Conservation (phyloP, 2,888 invertebrate genomes). For the Drosophila vallismaia region DNA sequence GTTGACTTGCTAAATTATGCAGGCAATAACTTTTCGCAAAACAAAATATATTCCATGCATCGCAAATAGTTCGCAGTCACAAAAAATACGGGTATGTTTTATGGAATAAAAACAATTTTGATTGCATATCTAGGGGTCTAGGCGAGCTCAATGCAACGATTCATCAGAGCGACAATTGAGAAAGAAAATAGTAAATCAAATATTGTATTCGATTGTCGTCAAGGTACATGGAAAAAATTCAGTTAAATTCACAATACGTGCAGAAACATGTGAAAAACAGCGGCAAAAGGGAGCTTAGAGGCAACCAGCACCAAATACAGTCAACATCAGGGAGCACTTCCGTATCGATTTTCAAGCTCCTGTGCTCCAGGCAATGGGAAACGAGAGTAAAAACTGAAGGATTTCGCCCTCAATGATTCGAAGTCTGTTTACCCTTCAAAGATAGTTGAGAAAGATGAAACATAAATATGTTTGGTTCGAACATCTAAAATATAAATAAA, state of each 20-base stretch:
- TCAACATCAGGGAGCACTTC: constrained; percentile 32
- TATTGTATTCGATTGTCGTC: constrained; percentile 59
- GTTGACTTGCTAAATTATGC: constrained; percentile 51
- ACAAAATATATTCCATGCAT: constrained; percentile 74
- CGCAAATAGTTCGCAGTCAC: constrained; percentile 47
- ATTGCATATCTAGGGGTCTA: constrained; percentile 26
- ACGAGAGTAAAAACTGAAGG: not conserved
- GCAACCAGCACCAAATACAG: constrained; percentile 14
- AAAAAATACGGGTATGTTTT: constrained; percentile 15
- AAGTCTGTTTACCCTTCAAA: constrained; percentile 22
- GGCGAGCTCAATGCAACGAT: constrained; percentile 22
- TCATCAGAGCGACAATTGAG: constrained; percentile 64
- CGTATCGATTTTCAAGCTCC: constrained; percentile 45
- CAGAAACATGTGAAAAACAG: constrained; percentile 39
- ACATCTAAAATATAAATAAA: no score
- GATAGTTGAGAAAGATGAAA: no score
- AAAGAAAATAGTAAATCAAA: constrained; percentile 69
- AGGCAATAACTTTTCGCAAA: constrained; percentile 45
- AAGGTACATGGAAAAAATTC: constrained; percentile 15
- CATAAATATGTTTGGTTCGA: no score
- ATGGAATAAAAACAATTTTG: constrained; percentile 22
- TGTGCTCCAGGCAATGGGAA: constrained; percentile 30
- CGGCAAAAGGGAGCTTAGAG: constrained; percentile 45
- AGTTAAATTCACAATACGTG: constrained; percentile 35
- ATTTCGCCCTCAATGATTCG: not conserved